Base-by-base conservation (phyloP, 2,888 invertebrate genomes). In the Noctua pronuba region DNA sequence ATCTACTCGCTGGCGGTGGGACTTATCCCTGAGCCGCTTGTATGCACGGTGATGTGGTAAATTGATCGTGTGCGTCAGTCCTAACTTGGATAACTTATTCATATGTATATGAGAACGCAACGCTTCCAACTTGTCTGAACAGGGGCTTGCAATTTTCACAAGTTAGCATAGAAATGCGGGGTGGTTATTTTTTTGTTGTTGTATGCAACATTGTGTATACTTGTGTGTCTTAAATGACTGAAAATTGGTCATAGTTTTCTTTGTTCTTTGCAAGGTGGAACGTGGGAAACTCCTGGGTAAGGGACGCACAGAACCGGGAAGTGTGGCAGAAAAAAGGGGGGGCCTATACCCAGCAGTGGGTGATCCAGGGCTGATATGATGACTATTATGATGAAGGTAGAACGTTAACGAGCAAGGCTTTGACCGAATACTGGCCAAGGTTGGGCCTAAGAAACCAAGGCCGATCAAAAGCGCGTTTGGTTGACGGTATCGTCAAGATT, bases 71-170 rank as follows among this genome's bases (percentile, higher is more conserved):
- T 70, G 83, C 38, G 24, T 58, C 35, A n/a, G 21, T 31, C 75
- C 86, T 64, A 64, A 83, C 79, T 79, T 64, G 83, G 75, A 28
- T 76, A 86, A 79, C 28, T 68, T 79, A 83, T 80, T 80, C 80
- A 69, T 73, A 76, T 83, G 70, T 76, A 52, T 70, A 83, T 67
- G 70, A 70, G 77, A 67, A 60, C 31, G 28, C 41, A 52, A 71
- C 60, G 80, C 66, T 49, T 24, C 13, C 41, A 62, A 52, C 71
- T 75, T 65, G 66, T 58, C 58, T 38, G 38, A 65, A 46, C 46
- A n/a, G 31, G n/a, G 24, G 16, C 35, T 67, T 67, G 73, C 69
- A 66, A 84, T 73, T 73, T 77, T 16, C 38, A 44, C 31, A 44
- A 70, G 64, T 65, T 78, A 38, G 44, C 66, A 66, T 77, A 55